Conservation (phyloP, 2,113 vertebrate genomes). For the Fukomys damarensis region DNA sequence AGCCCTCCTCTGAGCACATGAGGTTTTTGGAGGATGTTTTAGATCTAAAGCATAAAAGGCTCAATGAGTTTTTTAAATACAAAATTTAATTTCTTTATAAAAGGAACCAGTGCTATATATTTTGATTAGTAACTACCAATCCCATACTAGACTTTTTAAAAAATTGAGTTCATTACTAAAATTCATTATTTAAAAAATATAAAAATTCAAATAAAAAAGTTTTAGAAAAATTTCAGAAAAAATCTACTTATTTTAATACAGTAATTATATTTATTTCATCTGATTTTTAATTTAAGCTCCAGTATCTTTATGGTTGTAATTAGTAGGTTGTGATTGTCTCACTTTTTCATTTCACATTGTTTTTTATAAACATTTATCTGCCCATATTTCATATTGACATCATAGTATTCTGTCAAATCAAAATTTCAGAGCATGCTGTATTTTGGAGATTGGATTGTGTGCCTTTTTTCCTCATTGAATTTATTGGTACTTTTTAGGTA, state of each 20-base stretch:
- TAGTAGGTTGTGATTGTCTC: not conserved
- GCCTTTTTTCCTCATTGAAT: too few relatives aligned
- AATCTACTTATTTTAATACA: not conserved
- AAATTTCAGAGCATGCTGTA: not conserved
- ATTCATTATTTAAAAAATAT: not conserved
- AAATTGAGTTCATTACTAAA: slow-evolving; percentile 13
- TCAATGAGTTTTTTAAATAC: not conserved
- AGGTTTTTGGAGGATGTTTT: not conserved
- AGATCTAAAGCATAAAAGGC: not conserved
- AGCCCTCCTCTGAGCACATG: not conserved
- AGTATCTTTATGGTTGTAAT: not conserved
- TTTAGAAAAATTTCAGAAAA: not conserved
- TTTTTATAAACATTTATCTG: slow-evolving; percentile 15
- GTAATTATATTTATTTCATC: not conserved
- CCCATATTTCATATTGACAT: not conserved
- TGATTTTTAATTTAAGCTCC: not conserved
- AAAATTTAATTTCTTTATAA: not conserved
- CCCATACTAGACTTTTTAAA: not conserved
- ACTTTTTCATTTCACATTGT: slow-evolving; percentile 21
- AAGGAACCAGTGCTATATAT: not conserved
- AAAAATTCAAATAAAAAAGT: slow-evolving; percentile 30
- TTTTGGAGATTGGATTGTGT: slow-evolving; percentile 21
- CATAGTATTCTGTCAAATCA: not conserved
- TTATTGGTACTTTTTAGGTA: too few relatives aligned
- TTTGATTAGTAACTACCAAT: slow-evolving; percentile 3